These are phyloP conservation scores for Lineus longissimus DNA, from an alignment of 1,140 invertebrate species.

Conservation along the genomic window DNA sequence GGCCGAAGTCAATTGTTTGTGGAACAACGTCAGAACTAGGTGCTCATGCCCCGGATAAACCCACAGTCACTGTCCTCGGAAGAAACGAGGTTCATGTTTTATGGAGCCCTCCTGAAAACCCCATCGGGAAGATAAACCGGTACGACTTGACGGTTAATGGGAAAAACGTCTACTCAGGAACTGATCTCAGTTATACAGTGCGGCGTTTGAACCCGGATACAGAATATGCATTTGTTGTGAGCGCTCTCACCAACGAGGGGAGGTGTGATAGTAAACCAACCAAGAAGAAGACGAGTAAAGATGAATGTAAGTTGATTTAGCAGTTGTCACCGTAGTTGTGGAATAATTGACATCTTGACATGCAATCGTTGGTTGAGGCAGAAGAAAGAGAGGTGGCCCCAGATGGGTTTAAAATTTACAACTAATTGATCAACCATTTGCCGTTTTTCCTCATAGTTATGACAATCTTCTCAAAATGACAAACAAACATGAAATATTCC, in stretches of 20 bases:
- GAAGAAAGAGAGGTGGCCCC: too few relatives aligned
- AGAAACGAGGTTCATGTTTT: constrained; percentile 46
- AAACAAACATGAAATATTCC: too few relatives aligned
- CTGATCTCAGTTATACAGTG: constrained; percentile 37
- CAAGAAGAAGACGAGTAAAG: constrained; percentile 49
- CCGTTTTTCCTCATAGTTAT: too few relatives aligned
- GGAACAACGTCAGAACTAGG: constrained; percentile 43
- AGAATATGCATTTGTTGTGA: constrained; percentile 50
- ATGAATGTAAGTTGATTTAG: constrained; percentile 47
- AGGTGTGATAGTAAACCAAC: constrained; percentile 49
- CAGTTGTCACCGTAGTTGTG: too few relatives aligned
- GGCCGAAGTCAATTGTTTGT: constrained; percentile 26
- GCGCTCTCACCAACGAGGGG: constrained; percentile 50
- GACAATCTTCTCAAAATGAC: too few relatives aligned
- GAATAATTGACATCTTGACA: too few relatives aligned
- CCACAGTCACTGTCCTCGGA: constrained; percentile 47
- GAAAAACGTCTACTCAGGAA: constrained; percentile 49
- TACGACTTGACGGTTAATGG: constrained; percentile 50
- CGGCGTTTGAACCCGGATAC: constrained; percentile 45
- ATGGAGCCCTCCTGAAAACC: constrained; percentile 48
- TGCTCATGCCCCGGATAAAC: constrained; percentile 48
- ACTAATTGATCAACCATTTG: too few relatives aligned
- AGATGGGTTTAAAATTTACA: too few relatives aligned
- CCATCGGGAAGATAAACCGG: constrained; percentile 45
- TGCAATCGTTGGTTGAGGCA: too few relatives aligned